Conservation (phyloP, 1,140 invertebrate genomes). For the Magallana angulata region DNA sequence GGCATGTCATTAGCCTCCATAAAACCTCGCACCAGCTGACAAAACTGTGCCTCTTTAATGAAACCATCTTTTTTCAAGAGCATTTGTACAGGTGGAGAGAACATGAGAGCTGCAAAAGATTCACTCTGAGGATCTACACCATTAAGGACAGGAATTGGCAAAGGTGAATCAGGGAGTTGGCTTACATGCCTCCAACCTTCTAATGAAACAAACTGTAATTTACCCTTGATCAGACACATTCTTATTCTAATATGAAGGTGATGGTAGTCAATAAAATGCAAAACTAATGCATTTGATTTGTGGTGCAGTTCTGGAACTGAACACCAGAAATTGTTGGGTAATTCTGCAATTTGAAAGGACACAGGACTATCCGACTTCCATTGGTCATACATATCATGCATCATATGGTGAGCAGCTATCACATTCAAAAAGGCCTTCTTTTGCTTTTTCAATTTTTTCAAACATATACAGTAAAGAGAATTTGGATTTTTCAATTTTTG, state of each 20-base stretch:
- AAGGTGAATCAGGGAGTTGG: neutral
- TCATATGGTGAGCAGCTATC: neutral
- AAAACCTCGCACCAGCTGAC: neutral
- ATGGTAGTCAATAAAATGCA: constrained; percentile 27
- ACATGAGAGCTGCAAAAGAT: neutral
- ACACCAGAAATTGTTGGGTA: constrained; percentile 14
- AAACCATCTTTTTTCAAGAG: constrained; percentile 9
- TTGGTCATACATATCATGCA: neutral
- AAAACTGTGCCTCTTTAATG: neutral
- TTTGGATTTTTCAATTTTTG: neutral
- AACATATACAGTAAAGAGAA: neutral
- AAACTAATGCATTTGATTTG: neutral
- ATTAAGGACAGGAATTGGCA: neutral
- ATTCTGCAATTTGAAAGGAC: neutral
- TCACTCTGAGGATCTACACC: constrained; percentile 3
- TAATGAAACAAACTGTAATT: neutral
- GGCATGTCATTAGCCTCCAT: constrained; percentile 16
- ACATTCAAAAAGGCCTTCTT: neutral
- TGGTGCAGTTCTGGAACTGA: constrained; percentile 25
- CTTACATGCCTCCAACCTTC: neutral
- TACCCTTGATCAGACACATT: neutral
- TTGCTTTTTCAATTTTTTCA: neutral
- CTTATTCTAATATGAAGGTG: neutral
- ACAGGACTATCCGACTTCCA: constrained; percentile 16
- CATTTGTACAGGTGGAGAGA: neutral